Evolutionary conservation across 2,888 invertebrate genomes (phyloP), one percentile per base, ranked within the genome.

Genomic region (Drosophila antonietae): DNA sequence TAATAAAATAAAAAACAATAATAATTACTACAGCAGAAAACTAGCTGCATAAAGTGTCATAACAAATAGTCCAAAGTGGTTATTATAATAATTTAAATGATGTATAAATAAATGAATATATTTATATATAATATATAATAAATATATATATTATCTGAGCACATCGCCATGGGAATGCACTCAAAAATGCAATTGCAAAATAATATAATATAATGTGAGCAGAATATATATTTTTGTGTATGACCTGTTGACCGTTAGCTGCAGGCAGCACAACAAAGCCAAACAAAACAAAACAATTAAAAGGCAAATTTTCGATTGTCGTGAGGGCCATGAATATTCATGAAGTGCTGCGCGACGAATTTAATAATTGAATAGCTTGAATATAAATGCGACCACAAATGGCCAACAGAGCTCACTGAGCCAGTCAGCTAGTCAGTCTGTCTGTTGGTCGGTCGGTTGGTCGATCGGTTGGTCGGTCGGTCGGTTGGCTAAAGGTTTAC

Each of bases 281-380:
- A 57, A 52, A 46, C 52, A 47, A 70, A 68, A 75, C 69, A 78
- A 75, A 83, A 85, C 85, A 86, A 86, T 88, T 83, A 81, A 81
- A 83, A 70, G 73, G 43, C 67, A 81, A 68, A 86, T 75, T 83
- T 85, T 81, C 57, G 71, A 88, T 80, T 80, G 87, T 86, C 87
- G 78, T 73, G 63, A 76, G 62, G 44, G 53, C 75, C 74, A 86
- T 86, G 89, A 88, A 88, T 86, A 86, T 86, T 86, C 81, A 86
- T 81, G 75, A 81, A 76, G 57, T 59, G 55, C 64, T 63, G 66
- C 69, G 71, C 83, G 70, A 46, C 62, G 76, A 76, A 69, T 77
- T 86, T 73, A 86, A 86, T 86, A 81, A 83, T 88, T 86, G 71
- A 86, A 80, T 75, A 83, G 83, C 76, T 74, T 75, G 83, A 78